phyloP scores from a whole-genome alignment of 2,888 invertebrate species.

The Nudaria mundana region DNA sequence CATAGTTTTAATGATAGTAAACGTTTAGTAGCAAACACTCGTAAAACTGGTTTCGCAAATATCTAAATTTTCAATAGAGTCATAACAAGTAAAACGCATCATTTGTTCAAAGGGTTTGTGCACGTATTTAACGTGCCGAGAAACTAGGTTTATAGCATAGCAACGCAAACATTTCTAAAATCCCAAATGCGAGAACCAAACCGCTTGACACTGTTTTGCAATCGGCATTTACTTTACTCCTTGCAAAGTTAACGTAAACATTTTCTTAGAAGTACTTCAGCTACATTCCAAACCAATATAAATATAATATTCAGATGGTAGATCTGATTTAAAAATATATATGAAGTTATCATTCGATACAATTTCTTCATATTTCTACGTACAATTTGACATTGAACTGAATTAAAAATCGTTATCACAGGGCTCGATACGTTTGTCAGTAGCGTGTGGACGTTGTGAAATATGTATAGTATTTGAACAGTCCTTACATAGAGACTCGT shows the following conservation, averaged over 20 bases:
- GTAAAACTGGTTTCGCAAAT: constrained; percentile 15
- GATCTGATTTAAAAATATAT: constrained; percentile 37
- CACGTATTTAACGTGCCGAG: constrained; percentile 40
- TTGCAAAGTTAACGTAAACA: constrained; percentile 59
- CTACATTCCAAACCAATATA: too few relatives aligned
- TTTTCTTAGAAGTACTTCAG: constrained; percentile 64
- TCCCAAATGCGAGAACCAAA: constrained; percentile 59
- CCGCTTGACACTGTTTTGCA: constrained; percentile 55
- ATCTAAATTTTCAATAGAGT: constrained; percentile 24
- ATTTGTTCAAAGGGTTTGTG: constrained; percentile 30
- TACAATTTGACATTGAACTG: constrained; percentile 71
- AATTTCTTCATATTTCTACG: constrained; percentile 65
- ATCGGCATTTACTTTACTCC: constrained; percentile 62
- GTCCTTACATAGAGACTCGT: constrained; percentile 44
- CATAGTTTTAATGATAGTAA: constrained; percentile 10
- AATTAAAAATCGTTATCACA: constrained; percentile 70
- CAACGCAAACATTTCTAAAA: constrained; percentile 71
- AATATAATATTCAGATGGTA: constrained; percentile 33
- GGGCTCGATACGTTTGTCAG: constrained; percentile 57
- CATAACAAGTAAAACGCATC: constrained; percentile 26
- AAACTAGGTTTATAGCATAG: constrained; percentile 73
- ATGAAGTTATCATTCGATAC: constrained; percentile 48
- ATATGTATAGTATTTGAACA: constrained; percentile 46
- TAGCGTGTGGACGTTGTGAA: constrained; percentile 53
- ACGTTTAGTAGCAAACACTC: constrained; percentile 10